phyloP scores from a whole-genome alignment of 2,113 vertebrate species.

The Cyprinus carpio region DNA sequence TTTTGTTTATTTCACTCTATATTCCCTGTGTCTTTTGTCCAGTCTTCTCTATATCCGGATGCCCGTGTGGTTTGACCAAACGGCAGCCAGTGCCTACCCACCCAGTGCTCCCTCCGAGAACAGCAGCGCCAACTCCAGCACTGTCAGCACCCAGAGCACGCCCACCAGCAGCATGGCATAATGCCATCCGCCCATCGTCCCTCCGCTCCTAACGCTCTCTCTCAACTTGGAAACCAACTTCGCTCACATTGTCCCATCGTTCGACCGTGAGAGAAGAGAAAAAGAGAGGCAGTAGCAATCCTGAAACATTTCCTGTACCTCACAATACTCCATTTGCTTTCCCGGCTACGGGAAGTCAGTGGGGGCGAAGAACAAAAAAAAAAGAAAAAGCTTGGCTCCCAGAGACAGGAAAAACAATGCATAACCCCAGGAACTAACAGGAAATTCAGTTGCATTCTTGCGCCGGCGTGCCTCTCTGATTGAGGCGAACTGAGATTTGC shows the following conservation, averaged over 20 bases:
- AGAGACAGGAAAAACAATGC: constrained; percentile 82
- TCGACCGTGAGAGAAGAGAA: constrained; percentile 10
- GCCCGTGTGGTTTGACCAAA: constrained; percentile 82
- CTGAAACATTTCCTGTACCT: constrained; percentile 64
- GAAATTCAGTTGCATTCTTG: constrained; percentile 80
- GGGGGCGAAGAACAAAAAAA: constrained; percentile 64
- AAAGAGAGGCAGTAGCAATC: constrained; percentile 57
- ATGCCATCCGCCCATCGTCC: constrained; percentile 46
- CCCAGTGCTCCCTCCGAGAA: constrained; percentile 88
- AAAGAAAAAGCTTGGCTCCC: constrained; percentile 63
- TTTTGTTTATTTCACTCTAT: not conserved
- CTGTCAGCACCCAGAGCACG: constrained; percentile 96
- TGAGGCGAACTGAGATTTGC: constrained; percentile 69
- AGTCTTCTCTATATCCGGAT: constrained; percentile 59
- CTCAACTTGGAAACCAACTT: not conserved
- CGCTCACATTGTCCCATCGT: constrained; percentile 46
- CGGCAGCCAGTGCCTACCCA: constrained; percentile 84
- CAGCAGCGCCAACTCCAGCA: constrained; percentile 96
- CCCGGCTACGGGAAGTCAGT: constrained; percentile 62
- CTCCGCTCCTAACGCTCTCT: not conserved
- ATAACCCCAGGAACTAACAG: constrained; percentile 80
- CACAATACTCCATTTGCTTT: constrained; percentile 66
- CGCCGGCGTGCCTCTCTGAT: constrained; percentile 68
- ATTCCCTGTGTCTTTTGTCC: not conserved
- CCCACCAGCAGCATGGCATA: constrained; percentile 98